These are phyloP conservation scores for Crematogaster levior DNA, from an alignment of 2,888 invertebrate species.

Conservation along the genomic window DNA sequence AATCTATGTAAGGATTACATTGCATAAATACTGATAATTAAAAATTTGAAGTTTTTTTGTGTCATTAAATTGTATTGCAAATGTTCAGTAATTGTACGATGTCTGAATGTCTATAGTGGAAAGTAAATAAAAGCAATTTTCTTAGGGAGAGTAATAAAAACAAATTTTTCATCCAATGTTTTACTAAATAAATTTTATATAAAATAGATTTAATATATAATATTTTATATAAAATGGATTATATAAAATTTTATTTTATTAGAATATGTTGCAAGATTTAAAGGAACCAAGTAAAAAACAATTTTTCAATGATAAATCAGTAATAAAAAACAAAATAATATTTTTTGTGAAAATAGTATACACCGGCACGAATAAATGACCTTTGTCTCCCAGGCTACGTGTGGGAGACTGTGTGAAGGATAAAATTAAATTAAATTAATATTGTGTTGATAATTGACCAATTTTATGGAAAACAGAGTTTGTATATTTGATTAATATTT, in stretches of 20 bases:
- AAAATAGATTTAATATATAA: too few relatives aligned
- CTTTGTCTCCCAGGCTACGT: background rate
- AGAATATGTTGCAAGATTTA: background rate
- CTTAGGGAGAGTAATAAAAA: background rate
- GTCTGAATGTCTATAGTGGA: background rate
- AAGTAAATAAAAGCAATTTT: background rate
- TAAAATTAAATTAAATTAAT: background rate
- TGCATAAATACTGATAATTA: too few relatives aligned
- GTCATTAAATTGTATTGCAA: background rate
- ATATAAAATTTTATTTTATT: background rate
- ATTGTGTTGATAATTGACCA: background rate
- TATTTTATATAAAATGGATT: too few relatives aligned
- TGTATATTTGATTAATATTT: background rate
- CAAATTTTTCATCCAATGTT: background rate
- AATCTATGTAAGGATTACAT: too few relatives aligned
- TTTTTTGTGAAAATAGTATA: background rate
- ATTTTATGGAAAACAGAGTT: background rate
- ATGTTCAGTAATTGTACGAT: background rate
- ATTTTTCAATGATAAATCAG: background rate
- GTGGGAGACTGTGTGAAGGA: too few relatives aligned
- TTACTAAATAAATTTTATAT: background rate
- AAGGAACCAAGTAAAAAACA: background rate
- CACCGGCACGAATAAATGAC: background rate
- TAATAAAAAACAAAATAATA: background rate
- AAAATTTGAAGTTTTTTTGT: background rate